A percentile compares a stretch with the other conserved stretches of the same genome.
Evolutionary conservation across 2,797 vertebrate genomes (phyloP).

Genomic region (Gallinago stenura): DNA sequence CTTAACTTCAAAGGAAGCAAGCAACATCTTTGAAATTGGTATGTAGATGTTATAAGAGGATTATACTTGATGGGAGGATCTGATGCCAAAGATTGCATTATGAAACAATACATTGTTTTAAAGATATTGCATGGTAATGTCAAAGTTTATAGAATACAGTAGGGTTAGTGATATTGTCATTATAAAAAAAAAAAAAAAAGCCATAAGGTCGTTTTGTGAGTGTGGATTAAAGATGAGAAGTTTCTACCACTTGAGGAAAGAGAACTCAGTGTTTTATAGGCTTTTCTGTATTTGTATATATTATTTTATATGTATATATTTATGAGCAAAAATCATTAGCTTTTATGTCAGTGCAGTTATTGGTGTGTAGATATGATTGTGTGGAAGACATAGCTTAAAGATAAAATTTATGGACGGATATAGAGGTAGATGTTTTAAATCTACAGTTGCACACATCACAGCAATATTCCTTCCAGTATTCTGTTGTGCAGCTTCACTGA

Average conservation of each 20-base stretch:
- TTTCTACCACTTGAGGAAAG: neutral
- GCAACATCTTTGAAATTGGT: neutral
- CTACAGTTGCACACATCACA: neutral
- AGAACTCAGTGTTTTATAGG: neutral
- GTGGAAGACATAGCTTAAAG: neutral
- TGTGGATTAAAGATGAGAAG: neutral
- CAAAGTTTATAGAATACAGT: neutral
- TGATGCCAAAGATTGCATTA: neutral
- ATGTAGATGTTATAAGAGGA: neutral
- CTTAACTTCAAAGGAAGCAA: neutral
- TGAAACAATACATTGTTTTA: neutral
- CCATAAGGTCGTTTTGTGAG: neutral
- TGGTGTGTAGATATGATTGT: neutral
- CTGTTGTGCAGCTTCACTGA: neutral
- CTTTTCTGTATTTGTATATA: neutral
- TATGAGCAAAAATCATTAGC: neutral
- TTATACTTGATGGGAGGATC: neutral
- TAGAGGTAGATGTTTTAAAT: neutral
- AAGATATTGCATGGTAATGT: neutral
- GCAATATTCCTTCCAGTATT: neutral
- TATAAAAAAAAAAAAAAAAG: neutral
- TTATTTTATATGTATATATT: neutral
- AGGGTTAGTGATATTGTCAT: neutral
- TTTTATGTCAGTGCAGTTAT: neutral
- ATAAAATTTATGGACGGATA: neutral